Percentiles rank a stretch among this genome's conserved stretches.
Conservation (phyloP, 1,140 invertebrate genomes). For the Lepidurus arcticus region DNA sequence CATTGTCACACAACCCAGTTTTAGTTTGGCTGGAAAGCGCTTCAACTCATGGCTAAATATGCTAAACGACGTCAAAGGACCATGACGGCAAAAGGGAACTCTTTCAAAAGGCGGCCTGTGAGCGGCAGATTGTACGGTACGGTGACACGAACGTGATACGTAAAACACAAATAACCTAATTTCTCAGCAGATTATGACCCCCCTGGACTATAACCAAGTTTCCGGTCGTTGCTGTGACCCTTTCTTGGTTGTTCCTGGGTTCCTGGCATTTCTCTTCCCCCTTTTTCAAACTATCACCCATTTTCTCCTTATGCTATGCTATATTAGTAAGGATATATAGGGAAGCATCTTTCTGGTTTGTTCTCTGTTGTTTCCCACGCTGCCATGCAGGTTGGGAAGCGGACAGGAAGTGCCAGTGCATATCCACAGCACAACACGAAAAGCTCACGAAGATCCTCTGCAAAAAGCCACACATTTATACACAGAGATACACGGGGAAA, state of each 20-base stretch:
- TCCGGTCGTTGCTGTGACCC: not conserved
- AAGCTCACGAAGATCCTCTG: not conserved
- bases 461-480: not conserved
- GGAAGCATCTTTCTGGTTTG: not conserved
- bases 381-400: constrained; percentile 7
- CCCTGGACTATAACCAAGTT: constrained; percentile 1
- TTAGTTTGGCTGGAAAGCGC: not conserved
- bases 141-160: constrained; percentile 16
- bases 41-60: not conserved
- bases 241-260: not conserved
- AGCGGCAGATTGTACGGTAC: not conserved
- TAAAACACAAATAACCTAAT: constrained; percentile 22
- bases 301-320: constrained; percentile 6
- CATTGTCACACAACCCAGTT: not conserved
- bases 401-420: constrained; percentile 7
- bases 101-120: not conserved
- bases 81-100: not conserved
- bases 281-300: not conserved
- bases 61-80: not conserved
- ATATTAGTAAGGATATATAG: not conserved
- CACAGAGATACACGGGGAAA: not conserved
- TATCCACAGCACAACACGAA: not conserved
- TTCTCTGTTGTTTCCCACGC: constrained; percentile 16
- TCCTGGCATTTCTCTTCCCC: not conserved
- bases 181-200: not conserved